phyloP scores from a whole-genome alignment of 2,113 vertebrate genomes.

The Phainopepla nitens region DNA sequence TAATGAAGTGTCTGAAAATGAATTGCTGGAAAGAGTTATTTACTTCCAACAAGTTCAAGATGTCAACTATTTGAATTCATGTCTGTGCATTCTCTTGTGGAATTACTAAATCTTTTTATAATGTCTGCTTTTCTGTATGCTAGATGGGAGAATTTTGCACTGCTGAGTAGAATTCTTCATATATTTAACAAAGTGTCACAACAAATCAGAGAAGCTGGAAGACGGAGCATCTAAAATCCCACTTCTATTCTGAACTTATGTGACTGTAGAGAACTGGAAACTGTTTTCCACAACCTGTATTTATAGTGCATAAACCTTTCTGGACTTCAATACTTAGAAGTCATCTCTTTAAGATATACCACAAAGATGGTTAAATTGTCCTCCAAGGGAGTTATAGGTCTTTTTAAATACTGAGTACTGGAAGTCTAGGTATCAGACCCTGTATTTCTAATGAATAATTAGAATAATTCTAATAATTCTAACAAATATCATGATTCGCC shows the following conservation, averaged over 20 bases:
- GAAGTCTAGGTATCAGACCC: neutral
- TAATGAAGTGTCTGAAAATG: neutral
- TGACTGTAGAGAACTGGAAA: neutral
- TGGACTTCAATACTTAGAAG: neutral
- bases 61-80: neutral
- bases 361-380: neutral
- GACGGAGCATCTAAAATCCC: neutral
- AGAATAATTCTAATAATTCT: neutral
- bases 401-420: neutral
- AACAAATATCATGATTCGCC: neutral
- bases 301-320: neutral
- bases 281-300: neutral
- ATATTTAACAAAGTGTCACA: neutral
- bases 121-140: neutral
- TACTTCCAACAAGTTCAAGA: neutral
- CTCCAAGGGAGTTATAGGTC: neutral
- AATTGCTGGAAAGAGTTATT: neutral
- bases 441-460: neutral
- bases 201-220: neutral
- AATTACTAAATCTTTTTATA: neutral
- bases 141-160: neutral
- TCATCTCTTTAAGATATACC: neutral
- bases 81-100: neutral
- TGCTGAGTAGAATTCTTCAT: neutral
- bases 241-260: neutral